Percentiles rank a stretch among this genome's conserved stretches.
Evolutionary conservation across 30 jellyfish, hydroid and myxozoan species (phyloP).

Genomic region (Aurelia coerulea): DNA sequence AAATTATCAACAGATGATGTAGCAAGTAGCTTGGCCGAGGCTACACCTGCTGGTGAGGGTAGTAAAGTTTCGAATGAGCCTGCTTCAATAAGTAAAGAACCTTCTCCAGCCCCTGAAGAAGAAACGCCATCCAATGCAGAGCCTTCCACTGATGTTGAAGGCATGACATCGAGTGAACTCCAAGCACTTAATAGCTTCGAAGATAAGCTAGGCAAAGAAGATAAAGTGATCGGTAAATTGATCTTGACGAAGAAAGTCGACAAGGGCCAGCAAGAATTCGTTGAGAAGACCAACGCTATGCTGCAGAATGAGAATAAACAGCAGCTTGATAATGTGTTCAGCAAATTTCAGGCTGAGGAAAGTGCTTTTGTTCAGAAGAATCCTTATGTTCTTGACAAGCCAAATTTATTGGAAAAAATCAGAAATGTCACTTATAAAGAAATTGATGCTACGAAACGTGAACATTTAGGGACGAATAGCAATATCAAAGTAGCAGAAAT

Average conservation of each 20-base stretch:
- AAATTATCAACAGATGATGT: neutral
- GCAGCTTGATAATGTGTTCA: conserved; percentile 41
- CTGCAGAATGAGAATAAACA: conserved; percentile 38
- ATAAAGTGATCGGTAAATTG: conserved; percentile 45
- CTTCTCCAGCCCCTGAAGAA: conserved; percentile 6
- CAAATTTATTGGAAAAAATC: conserved; percentile 34
- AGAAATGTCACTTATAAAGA: conserved; percentile 19
- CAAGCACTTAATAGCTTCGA: conserved; percentile 51
- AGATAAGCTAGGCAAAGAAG: conserved; percentile 52
- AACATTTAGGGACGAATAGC: conserved; percentile 7
- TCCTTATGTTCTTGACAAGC: conserved; percentile 73
- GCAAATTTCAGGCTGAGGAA: conserved; percentile 43
- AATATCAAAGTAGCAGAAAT: no score
- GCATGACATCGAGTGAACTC: conserved; percentile 47
- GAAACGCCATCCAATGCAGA: neutral
- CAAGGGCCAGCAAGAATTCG: conserved; percentile 26
- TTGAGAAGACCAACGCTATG: conserved; percentile 47
- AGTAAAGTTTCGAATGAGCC: neutral
- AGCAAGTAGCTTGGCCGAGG: neutral
- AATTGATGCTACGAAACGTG: conserved; percentile 35
- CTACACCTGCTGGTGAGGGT: neutral
- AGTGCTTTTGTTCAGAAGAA: conserved; percentile 65
- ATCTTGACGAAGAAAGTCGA: conserved; percentile 38
- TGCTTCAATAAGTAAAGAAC: neutral
- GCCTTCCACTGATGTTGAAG: conserved; percentile 64